Conservation (phyloP, 2,113 vertebrate species). For the Rostratula benghalensis region DNA sequence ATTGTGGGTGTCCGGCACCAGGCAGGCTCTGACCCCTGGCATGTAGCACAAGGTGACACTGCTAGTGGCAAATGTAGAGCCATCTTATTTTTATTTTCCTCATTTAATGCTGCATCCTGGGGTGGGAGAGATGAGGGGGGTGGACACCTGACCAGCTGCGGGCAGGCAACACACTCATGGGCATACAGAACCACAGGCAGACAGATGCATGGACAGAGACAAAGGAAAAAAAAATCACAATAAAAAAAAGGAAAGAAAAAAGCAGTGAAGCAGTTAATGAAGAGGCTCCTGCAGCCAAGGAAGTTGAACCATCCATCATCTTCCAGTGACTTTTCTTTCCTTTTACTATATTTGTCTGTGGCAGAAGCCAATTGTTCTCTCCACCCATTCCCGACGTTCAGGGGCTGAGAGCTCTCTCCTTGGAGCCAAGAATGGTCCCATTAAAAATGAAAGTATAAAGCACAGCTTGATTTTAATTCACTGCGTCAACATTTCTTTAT, state of each 20-base stretch:
- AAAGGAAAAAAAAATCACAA: not conserved
- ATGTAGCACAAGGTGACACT: fast-evolving
- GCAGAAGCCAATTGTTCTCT: not conserved
- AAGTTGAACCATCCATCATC: not conserved
- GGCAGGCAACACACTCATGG: not conserved
- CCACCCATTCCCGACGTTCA: not conserved
- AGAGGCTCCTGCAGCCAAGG: not conserved
- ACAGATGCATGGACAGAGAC: not conserved
- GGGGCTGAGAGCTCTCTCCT: not conserved
- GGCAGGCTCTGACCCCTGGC: not conserved
- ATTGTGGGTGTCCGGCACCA: not conserved
- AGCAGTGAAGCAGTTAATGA: not conserved
- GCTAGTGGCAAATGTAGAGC: fast-evolving
- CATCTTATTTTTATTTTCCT: not conserved
- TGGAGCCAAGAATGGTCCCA: not conserved
- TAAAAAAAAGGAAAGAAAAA: not conserved
- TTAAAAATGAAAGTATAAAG: not conserved
- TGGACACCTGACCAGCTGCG: not conserved
- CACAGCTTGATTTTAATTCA: slow-evolving; percentile 14
- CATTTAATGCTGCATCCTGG: not conserved
- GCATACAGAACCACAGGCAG: not conserved
- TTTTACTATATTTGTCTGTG: not conserved
- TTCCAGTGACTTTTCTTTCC: not conserved
- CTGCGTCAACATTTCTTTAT: not conserved
- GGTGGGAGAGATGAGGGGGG: not conserved